phyloP scores from a whole-genome alignment of 2,113 vertebrate species.

The Aldabrachelys gigantea region DNA sequence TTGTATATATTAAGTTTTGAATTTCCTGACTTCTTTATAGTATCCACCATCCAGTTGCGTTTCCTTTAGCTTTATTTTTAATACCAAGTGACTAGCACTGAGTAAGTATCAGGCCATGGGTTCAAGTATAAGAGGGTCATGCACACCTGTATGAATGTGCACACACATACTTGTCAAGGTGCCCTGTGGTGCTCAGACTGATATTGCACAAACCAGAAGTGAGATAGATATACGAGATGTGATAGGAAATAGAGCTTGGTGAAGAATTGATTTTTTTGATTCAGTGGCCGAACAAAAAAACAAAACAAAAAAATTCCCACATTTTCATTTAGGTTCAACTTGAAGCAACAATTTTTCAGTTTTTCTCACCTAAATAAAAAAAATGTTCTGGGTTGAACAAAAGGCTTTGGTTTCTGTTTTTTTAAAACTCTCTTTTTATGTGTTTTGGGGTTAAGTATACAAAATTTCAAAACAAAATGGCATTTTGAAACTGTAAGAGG shows the following conservation, averaged over 20 bases:
- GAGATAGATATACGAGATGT: not conserved
- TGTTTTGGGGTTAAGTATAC: too few relatives aligned
- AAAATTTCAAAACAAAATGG: not conserved
- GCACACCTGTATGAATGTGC: not conserved
- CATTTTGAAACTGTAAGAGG: not conserved
- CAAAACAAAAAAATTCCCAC: not conserved
- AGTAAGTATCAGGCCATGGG: not conserved
- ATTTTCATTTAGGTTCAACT: not conserved
- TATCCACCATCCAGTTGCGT: not conserved
- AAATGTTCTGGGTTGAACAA: not conserved
- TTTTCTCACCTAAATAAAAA: not conserved
- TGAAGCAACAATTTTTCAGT: not conserved
- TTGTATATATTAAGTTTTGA: not conserved
- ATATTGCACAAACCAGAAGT: not conserved
- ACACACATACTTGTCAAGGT: not conserved
- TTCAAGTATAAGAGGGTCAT: not conserved
- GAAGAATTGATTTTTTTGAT: not conserved
- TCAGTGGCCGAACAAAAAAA: not conserved
- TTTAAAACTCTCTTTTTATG: not conserved
- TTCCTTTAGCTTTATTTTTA: slow-evolving; percentile 10
- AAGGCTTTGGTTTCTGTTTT: not conserved
- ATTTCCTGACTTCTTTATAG: not conserved
- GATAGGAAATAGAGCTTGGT: not conserved
- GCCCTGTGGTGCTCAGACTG: not conserved
- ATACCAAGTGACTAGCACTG: not conserved